These are phyloP conservation scores for Antidorcas marsupialis DNA, from an alignment of 2,113 vertebrate genomes.

Conservation along the genomic window DNA sequence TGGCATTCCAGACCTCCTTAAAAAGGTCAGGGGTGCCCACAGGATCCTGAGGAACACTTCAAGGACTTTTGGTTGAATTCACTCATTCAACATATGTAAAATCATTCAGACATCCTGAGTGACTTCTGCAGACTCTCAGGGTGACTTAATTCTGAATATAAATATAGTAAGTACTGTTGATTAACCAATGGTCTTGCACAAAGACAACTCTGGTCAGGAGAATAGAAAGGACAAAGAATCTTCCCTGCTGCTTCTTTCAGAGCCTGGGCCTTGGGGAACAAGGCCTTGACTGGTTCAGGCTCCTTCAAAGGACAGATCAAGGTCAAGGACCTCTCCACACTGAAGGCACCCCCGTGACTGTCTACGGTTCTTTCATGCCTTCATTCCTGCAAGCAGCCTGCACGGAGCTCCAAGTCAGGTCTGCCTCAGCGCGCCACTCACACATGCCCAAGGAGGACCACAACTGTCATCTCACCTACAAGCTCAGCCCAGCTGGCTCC, in stretches of 20 bases:
- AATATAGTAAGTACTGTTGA: not conserved
- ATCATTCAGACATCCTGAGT: not conserved
- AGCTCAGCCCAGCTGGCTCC: not conserved
- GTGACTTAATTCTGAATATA: not conserved
- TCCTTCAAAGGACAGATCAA: not conserved
- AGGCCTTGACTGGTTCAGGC: not conserved
- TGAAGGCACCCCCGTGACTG: not conserved
- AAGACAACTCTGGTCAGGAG: not conserved
- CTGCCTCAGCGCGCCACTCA: not conserved
- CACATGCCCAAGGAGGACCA: no score
- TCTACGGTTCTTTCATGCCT: not conserved
- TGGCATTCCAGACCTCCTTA: not conserved
- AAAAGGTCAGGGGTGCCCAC: not conserved
- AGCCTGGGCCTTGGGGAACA: not conserved
- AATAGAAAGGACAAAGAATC: not conserved
- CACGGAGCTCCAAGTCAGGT: not conserved
- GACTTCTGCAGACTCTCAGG: not conserved
- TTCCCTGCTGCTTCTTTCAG: not conserved
- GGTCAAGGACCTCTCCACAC: not conserved
- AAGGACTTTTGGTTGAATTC: not conserved
- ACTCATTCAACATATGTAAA: not conserved
- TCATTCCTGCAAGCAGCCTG: not conserved
- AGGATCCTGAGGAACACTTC: not conserved
- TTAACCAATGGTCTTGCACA: not conserved
- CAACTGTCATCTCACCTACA: rapidly evolving